Evolutionary conservation across 2,888 invertebrate species (phyloP).

Genomic region (Macrosoma leucophasiata): DNA sequence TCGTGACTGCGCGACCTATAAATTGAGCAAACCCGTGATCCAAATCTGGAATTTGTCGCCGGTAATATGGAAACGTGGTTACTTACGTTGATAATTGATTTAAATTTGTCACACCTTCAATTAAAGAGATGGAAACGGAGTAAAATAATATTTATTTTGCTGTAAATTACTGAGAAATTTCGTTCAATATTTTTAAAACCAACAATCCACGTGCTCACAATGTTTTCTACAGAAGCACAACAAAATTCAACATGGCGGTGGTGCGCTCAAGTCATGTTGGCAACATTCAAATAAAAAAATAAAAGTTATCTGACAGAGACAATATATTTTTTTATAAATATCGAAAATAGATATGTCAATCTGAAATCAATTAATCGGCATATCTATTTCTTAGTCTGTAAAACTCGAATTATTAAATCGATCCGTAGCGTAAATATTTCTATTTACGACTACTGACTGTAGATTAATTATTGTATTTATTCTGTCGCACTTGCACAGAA

Average conservation of each 20-base stretch:
- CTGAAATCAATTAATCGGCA: too few species aligned
- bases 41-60: slow-evolving; percentile 53
- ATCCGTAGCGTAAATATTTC: too few species aligned
- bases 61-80: slow-evolving; percentile 37
- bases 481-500: too few species aligned
- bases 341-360: too few species aligned
- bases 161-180: slow-evolving; percentile 60
- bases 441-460: too few species aligned
- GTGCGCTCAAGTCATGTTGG: slow-evolving; percentile 33
- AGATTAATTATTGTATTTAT: too few species aligned
- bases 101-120: slow-evolving; percentile 40
- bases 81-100: slow-evolving; percentile 58
- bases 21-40: slow-evolving; percentile 35
- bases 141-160: slow-evolving; percentile 42
- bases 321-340: too few species aligned
- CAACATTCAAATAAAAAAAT: too few species aligned
- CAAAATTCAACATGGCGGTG: slow-evolving; percentile 80
- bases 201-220: slow-evolving; percentile 82
- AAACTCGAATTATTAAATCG: too few species aligned
- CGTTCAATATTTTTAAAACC: slow-evolving; percentile 47
- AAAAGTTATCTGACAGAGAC: too few species aligned
- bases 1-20: slow-evolving; percentile 17
- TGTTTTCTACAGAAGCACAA: slow-evolving; percentile 78
- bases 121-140: slow-evolving; percentile 37
- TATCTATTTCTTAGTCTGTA: too few species aligned